phyloP scores from a whole-genome alignment of 2,888 invertebrate genomes.

The Eledone cirrhosa region DNA sequence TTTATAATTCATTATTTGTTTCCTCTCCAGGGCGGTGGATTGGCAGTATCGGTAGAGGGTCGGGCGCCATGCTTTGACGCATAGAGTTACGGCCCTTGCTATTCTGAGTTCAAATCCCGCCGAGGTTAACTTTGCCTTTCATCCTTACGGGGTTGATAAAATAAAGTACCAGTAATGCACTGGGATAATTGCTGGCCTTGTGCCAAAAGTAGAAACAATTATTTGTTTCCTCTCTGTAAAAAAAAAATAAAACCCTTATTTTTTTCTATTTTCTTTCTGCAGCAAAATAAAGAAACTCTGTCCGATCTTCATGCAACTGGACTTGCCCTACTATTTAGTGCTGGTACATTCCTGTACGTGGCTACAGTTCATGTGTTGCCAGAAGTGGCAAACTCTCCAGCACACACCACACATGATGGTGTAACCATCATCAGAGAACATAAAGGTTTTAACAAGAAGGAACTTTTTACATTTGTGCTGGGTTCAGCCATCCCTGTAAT shows the following conservation, averaged over 20 bases:
- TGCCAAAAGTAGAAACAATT: too few species aligned
- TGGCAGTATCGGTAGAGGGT: too few species aligned
- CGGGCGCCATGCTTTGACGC: too few species aligned
- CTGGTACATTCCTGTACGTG: constrained; percentile 98
- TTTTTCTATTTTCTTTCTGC: constrained; percentile 60
- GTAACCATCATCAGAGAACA: constrained; percentile 59
- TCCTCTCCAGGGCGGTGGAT: too few species aligned
- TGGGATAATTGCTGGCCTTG: too few species aligned
- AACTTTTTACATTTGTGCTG: constrained; percentile 82
- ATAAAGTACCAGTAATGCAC: too few species aligned
- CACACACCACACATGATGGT: constrained; percentile 55
- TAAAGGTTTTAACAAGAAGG: constrained; percentile 75
- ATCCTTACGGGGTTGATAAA: too few species aligned
- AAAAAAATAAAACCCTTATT: too few species aligned
- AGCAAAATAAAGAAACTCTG: constrained; percentile 90
- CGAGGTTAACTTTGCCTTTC: too few species aligned
- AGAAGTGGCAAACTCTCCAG: constrained; percentile 74
- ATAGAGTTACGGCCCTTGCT: too few species aligned
- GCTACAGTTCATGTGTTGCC: constrained; percentile 98
- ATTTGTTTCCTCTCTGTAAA: too few species aligned
- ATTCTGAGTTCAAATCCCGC: too few species aligned
- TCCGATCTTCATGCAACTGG: constrained; percentile 92
- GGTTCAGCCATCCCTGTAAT: constrained; percentile 89
- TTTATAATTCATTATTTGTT: background rate
- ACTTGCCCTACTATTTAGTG: constrained; percentile 97